Base-by-base conservation (phyloP, 2,797 vertebrate genomes). In the Ceyx erithaca region DNA sequence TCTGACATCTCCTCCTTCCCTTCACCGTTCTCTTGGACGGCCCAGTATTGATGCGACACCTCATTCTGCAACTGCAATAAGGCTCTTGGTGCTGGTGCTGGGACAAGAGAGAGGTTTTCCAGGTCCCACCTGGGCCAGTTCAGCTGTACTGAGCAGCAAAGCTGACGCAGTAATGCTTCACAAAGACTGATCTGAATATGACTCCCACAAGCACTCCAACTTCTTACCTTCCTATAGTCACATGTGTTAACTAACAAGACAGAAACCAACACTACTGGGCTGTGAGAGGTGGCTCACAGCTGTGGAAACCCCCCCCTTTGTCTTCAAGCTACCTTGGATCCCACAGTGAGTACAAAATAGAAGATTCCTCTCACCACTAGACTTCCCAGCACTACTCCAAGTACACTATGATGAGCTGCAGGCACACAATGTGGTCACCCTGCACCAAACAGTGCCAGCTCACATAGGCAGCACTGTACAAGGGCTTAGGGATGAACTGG, bases 341-440 rank as follows among this genome's bases (percentile, higher is more conserved):
- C 28, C 33, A 18, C 25, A 23, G 11, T 9, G 25, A 61, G 52
- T n/a, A 40, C 23, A 40, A 40, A 70, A 48, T 1, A 48, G 30
- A 28, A 43, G 33, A 30, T 8, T 6, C 15, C 28, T 48, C 57
- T 33, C 28, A 20, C 22, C 16, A 7, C 17, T 6, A 12, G 35
- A 58, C 13, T 48, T 22, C 3, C 49, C 68, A 59, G 46, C 46
- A n/a, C n/a, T 49, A 16, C 31, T 22, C 76, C 51, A 30, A 35
- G 31, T 6, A 19, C 7, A 2, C 30, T 23, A 9, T 1, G 2
- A 48, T 0, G 2, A 58, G 45, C 21, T 33, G 51, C 30, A 31
- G 52, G 31, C 17, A 14, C 12, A 57, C 49, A 55, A 4, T 2
- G 7, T 1, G 2, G 17, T 23, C 33, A 22, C 54, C 40, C 4